Conservation (phyloP, 2,113 vertebrate genomes). For the Bucco capensis region DNA sequence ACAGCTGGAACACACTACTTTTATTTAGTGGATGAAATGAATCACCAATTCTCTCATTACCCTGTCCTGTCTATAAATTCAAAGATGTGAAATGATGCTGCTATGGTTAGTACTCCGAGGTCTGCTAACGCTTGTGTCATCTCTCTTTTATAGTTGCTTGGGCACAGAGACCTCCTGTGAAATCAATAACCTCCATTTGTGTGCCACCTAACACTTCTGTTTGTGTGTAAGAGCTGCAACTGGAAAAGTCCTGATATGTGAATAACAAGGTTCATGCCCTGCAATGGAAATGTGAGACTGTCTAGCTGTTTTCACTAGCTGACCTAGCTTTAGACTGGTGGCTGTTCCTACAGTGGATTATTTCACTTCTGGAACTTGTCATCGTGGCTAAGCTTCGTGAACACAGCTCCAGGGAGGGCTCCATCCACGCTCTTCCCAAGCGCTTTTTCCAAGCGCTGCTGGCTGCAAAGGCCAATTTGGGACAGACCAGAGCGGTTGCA, state of each 20-base stretch:
- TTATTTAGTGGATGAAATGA: conserved; percentile 40
- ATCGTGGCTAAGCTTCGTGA: too few species aligned
- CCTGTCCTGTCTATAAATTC: background rate
- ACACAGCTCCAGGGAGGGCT: too few species aligned
- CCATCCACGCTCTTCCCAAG: too few species aligned
- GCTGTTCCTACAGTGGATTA: background rate
- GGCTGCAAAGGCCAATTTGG: too few species aligned
- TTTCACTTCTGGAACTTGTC: conserved; percentile 9
- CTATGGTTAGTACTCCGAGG: background rate
- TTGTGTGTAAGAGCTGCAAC: background rate
- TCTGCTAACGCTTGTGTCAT: background rate
- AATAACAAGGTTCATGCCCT: background rate
- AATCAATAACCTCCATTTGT: background rate
- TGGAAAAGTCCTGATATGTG: background rate
- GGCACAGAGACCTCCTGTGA: background rate
- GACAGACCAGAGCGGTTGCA: too few species aligned
- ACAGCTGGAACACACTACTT: conserved; percentile 34
- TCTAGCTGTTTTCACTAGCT: background rate
- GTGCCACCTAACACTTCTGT: background rate
- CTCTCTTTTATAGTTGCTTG: background rate
- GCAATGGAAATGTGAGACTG: background rate
- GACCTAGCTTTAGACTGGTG: background rate
- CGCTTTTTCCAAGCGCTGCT: too few species aligned
- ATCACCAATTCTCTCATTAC: conserved; percentile 19
- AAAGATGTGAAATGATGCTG: background rate